Evolutionary conservation across 64 coral and sea anemone genomes (phyloP).

Genomic region (Porites australiensis): DNA sequence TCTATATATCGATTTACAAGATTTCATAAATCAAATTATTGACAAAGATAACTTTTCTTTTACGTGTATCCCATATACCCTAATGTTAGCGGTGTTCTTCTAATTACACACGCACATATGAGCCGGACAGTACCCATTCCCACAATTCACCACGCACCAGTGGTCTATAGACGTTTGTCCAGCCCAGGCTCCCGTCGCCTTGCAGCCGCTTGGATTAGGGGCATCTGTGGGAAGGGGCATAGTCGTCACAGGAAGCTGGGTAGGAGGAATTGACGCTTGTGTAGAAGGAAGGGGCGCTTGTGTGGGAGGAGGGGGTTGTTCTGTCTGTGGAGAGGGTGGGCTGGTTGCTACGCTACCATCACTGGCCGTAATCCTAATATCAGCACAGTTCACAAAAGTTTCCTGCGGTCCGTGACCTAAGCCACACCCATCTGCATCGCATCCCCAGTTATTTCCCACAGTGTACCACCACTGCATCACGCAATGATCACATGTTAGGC

Average conservation of each 20-base stretch:
- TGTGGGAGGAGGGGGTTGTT: constrained; percentile 34
- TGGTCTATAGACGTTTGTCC: constrained; percentile 26
- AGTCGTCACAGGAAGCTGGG: not conserved
- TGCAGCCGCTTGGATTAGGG: constrained; percentile 7
- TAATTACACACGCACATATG: constrained; percentile 13
- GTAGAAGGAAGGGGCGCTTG: not conserved
- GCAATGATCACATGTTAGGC: constrained; percentile 78
- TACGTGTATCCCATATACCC: too few species aligned
- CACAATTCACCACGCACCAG: constrained; percentile 59
- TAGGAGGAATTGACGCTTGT: not conserved
- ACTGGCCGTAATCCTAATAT: constrained; percentile 49
- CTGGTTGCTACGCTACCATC: constrained; percentile 11
- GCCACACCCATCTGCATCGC: constrained; percentile 51
- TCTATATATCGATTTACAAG: too few species aligned
- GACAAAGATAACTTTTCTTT: too few species aligned
- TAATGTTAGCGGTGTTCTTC: not conserved
- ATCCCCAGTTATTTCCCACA: constrained; percentile 79
- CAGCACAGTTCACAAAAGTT: constrained; percentile 80
- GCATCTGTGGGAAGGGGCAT: constrained; percentile 25
- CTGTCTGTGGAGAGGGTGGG: constrained; percentile 17
- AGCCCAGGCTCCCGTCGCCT: constrained; percentile 25
- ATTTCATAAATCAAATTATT: too few species aligned
- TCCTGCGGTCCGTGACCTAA: constrained; percentile 65
- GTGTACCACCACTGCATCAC: constrained; percentile 90
- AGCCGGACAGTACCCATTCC: constrained; percentile 53